phyloP scores from a whole-genome alignment of 2,113 vertebrate species.

The Sialia sialis region DNA sequence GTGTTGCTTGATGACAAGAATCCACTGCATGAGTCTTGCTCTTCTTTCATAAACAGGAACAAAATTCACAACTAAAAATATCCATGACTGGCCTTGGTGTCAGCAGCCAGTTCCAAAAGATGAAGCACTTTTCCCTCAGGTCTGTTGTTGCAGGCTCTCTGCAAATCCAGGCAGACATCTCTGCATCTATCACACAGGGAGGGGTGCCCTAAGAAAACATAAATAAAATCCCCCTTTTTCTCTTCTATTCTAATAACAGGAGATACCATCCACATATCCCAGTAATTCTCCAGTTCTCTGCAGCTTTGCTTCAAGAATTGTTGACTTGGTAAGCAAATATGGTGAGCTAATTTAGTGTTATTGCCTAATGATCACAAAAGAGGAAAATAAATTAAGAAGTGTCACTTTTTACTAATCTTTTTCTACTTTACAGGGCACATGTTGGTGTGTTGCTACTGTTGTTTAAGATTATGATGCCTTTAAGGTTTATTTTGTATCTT shows the following conservation, averaged over 20 bases:
- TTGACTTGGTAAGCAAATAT: background rate
- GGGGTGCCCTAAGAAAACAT: fast-evolving
- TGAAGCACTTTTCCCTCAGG: background rate
- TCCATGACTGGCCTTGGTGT: background rate
- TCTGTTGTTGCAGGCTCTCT: background rate
- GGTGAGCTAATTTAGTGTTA: background rate
- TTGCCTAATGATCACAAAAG: background rate
- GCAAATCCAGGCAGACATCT: background rate
- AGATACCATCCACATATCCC: background rate
- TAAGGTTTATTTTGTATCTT: conserved; percentile 11
- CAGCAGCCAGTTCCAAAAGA: background rate
- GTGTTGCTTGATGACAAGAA: background rate
- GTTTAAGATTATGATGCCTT: background rate
- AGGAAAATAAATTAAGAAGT: background rate
- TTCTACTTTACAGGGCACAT: background rate
- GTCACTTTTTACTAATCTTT: background rate
- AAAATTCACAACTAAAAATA: background rate
- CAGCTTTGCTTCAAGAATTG: background rate
- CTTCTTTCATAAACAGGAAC: background rate
- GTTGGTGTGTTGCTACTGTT: background rate
- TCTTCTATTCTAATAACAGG: background rate
- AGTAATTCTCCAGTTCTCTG: background rate
- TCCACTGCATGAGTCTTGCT: background rate
- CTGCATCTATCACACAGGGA: background rate
- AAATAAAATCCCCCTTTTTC: background rate